A percentile compares a stretch with the other conserved stretches of the same genome.
phyloP scores from a whole-genome alignment of 2,113 vertebrate genomes.

The Otocyon megalotis region DNA sequence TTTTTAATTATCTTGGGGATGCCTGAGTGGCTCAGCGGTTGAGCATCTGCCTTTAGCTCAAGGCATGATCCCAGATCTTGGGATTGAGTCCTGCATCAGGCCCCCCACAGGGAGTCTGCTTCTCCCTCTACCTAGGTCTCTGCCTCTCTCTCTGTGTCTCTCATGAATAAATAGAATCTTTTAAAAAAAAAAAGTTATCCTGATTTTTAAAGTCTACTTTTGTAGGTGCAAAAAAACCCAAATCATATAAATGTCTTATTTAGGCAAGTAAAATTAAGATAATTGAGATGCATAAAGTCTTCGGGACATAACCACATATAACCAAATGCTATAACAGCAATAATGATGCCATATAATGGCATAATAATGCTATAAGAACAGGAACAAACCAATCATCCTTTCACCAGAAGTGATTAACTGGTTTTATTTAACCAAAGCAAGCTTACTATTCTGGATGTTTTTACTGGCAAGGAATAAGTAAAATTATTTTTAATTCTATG shows the following conservation, averaged over 20 bases:
- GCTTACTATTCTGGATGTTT: not conserved
- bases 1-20: too few relatives aligned
- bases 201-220: slow-evolving; percentile 33
- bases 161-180: too few relatives aligned
- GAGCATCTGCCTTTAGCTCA: too few relatives aligned
- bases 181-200: not conserved
- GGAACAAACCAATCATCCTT: not conserved
- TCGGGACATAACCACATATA: not conserved
- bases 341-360: too few relatives aligned
- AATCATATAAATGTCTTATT: not conserved
- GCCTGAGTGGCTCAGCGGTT: too few relatives aligned
- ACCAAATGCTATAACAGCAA: not conserved
- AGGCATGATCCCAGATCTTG: too few relatives aligned
- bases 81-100: too few relatives aligned
- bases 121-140: too few relatives aligned
- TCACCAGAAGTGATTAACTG: not conserved
- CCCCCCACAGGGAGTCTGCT: too few relatives aligned
- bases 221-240: not conserved
- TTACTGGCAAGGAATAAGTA: not conserved
- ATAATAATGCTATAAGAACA: not conserved
- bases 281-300: not conserved
- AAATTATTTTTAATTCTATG: not conserved
- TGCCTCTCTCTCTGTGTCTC: too few relatives aligned
- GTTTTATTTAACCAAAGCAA: slow-evolving; percentile 18
- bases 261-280: not conserved